phyloP scores from a whole-genome alignment of 1,140 invertebrate genomes.

The Drosophila ohnishii region DNA sequence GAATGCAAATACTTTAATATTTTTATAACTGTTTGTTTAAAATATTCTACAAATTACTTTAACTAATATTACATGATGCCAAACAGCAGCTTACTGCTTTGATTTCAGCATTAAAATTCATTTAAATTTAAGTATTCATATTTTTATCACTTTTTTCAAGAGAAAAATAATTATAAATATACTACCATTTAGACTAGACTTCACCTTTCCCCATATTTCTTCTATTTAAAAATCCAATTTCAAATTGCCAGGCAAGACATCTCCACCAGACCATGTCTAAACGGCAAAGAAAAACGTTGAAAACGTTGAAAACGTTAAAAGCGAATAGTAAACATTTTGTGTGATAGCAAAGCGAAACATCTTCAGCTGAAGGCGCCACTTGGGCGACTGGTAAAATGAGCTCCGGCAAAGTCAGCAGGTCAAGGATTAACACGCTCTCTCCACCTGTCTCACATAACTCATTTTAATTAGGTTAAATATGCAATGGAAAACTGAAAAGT shows the following conservation, averaged over 20 bases:
- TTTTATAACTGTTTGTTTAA: background rate
- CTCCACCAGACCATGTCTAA: background rate
- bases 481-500: constrained; percentile 66
- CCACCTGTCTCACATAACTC: constrained; percentile 65
- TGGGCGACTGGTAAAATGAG: constrained; percentile 28
- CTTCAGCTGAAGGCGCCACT: constrained; percentile 24
- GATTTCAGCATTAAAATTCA: background rate
- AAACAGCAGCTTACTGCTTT: background rate
- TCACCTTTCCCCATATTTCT: background rate
- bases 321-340: constrained; percentile 17
- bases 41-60: background rate
- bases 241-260: no score
- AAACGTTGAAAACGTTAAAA: background rate
- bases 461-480: constrained; percentile 80
- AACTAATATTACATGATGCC: no score
- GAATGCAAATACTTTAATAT: background rate
- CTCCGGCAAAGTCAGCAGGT: constrained; percentile 49
- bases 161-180: background rate
- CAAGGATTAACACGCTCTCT: constrained; percentile 53
- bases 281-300: constrained; percentile 13
- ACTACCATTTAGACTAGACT: background rate
- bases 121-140: no score
- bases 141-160: background rate
- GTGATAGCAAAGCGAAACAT: constrained; percentile 21
- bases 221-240: background rate